Percentiles rank a stretch among this genome's conserved stretches.
These are phyloP conservation scores for Lucilia sericata DNA, from an alignment of 1,140 invertebrate genomes.

Conservation along the genomic window DNA sequence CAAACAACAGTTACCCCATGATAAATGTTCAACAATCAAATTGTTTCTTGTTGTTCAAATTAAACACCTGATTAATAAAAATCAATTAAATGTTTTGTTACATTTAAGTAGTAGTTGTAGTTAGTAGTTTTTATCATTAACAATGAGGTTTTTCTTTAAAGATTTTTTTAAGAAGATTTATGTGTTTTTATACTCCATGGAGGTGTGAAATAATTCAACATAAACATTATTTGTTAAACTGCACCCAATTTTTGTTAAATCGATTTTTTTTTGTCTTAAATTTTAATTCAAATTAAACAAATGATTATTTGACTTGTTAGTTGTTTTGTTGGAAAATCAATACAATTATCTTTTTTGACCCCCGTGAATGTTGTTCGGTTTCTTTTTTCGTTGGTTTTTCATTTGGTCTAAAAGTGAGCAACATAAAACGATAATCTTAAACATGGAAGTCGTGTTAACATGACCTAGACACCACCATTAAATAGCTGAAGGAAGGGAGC, in stretches of 20 bases:
- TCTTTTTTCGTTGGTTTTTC: not conserved
- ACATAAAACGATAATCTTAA: conserved; percentile 11
- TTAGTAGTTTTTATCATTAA: not conserved
- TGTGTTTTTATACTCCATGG: too few relatives aligned
- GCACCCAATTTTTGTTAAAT: not conserved
- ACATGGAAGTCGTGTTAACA: conserved; percentile 10
- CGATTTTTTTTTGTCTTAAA: not conserved
- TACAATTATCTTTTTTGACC: not conserved
- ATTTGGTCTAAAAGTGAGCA: not conserved
- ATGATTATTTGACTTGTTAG: not conserved
- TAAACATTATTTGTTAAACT: not conserved
- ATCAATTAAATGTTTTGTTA: conserved; percentile 18
- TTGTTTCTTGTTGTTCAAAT: not conserved
- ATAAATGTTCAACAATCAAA: not conserved
- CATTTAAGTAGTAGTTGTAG: not conserved
- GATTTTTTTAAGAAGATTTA: not conserved
- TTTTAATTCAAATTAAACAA: not conserved
- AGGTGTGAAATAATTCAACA: conserved; percentile 13
- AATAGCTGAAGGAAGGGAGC: not conserved
- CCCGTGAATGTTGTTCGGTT: too few relatives aligned
- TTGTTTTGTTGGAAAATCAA: not conserved
- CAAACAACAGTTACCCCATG: not conserved
- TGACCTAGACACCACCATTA: not conserved
- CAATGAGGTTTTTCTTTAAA: not conserved
- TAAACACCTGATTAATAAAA: not conserved